Evolutionary conservation across 1,140 invertebrate species (phyloP).

Genomic region (Aphis gossypii): DNA sequence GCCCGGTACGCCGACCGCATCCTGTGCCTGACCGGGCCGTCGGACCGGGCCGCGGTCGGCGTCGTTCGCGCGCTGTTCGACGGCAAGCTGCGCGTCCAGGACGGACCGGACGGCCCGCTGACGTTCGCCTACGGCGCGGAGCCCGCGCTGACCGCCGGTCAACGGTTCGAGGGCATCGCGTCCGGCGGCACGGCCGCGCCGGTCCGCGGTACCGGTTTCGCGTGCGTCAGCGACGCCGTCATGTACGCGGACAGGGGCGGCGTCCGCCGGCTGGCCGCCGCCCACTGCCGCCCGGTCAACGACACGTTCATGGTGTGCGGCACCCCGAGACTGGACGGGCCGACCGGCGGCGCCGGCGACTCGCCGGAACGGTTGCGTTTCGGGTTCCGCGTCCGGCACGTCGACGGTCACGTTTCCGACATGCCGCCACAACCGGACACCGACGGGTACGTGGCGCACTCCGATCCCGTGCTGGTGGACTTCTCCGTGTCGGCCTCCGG

Average conservation of each 20-base stretch:
- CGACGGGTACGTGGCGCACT: neutral
- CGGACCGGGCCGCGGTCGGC: too few species aligned
- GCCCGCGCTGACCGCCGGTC: neutral
- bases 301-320: neutral
- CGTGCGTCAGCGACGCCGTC: neutral
- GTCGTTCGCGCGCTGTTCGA: neutral
- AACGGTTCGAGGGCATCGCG: neutral
- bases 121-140: neutral
- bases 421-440: neutral
- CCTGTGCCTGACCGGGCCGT: neutral
- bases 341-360: too few species aligned
- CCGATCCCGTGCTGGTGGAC: neutral
- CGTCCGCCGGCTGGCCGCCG: neutral
- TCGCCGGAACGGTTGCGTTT: neutral
- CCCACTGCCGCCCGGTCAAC: neutral
- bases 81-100: neutral
- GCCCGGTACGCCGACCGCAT: neutral
- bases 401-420: neutral
- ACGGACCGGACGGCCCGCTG: neutral
- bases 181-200: neutral
- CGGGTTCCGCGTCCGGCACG: neutral
- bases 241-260: neutral
- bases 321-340: neutral
- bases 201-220: neutral
- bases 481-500: neutral